A percentile compares a stretch with the other conserved stretches of the same genome.
These are phyloP conservation scores for Mesopsocus fuscifrons DNA, from an alignment of 2,888 invertebrate species.

Conservation along the genomic window DNA sequence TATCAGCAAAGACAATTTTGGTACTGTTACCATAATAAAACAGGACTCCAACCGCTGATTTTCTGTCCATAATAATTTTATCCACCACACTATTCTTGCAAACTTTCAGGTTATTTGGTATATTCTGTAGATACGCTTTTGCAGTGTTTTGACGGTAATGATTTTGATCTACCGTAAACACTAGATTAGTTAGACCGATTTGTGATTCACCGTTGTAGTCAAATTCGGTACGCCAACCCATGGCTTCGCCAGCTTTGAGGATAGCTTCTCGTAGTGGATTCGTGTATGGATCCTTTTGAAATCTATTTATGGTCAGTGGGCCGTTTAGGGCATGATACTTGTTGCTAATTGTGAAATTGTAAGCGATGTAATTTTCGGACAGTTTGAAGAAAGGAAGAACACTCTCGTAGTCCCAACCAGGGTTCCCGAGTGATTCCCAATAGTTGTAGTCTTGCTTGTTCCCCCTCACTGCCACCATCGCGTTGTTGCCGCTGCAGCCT, in stretches of 20 bases:
- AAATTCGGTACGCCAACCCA: constrained; percentile 16
- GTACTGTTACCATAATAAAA: constrained; percentile 29
- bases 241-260: constrained; percentile 15
- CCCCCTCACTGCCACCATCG: constrained; percentile 25
- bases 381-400: constrained; percentile 18
- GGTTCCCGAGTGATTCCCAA: constrained; percentile 23
- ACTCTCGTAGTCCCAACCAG: constrained; percentile 19
- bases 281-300: neutral
- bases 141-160: constrained; percentile 31
- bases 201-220: constrained; percentile 16
- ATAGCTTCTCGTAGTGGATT: constrained; percentile 12
- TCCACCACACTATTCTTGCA: constrained; percentile 19
- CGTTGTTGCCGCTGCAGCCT: constrained; percentile 29
- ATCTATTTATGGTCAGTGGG: neutral
- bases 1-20: constrained; percentile 34
- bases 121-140: constrained; percentile 36
- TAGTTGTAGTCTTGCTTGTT: constrained; percentile 24
- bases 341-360: neutral
- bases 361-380: constrained; percentile 13
- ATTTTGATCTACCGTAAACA: constrained; percentile 11
- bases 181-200: constrained; percentile 17
- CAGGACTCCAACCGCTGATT: constrained; percentile 35
- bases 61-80: constrained; percentile 17
- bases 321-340: neutral
- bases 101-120: constrained; percentile 19